phyloP scores from a whole-genome alignment of 2,888 invertebrate genomes.

The Agriopis leucophaearia region DNA sequence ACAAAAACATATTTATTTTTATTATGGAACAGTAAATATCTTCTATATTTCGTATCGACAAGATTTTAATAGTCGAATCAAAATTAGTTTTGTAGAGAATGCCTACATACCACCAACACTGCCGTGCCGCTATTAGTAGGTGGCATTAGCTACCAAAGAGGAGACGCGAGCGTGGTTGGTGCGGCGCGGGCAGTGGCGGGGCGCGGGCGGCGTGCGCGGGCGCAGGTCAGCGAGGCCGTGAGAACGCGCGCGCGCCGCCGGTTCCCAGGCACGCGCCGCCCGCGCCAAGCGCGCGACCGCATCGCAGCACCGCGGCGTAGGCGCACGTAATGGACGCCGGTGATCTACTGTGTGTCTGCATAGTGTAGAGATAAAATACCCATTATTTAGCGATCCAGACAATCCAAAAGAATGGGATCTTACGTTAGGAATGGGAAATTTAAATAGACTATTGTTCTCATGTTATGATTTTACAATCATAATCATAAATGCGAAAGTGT shows the following conservation, averaged over 20 bases:
- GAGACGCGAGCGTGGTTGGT: slow-evolving; percentile 38
- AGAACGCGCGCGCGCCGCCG: slow-evolving; percentile 85
- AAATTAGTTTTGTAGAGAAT: not conserved
- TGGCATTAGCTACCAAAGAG: slow-evolving; percentile 45
- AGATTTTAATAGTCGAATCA: not conserved
- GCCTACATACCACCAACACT: not conserved
- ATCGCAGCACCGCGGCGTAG: slow-evolving; percentile 15
- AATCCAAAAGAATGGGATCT: too few species aligned
- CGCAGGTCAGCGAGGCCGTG: slow-evolving; percentile 80
- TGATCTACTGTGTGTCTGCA: slow-evolving; percentile 1
- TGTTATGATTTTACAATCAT: too few species aligned
- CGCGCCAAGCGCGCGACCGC: slow-evolving; percentile 65
- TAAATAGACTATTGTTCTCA: not conserved
- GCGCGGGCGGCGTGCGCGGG: slow-evolving; percentile 48
- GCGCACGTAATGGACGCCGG: slow-evolving; percentile 21
- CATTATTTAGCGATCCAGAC: not conserved
- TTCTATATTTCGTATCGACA: not conserved
- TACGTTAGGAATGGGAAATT: not conserved
- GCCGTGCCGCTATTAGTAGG: slow-evolving; percentile 36
- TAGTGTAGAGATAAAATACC: not conserved
- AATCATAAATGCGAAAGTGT: too few species aligned
- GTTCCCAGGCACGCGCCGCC: slow-evolving; percentile 85
- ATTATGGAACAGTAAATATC: too few species aligned
- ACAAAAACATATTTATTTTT: not conserved
- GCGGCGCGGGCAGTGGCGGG: slow-evolving; percentile 38